phyloP scores from a whole-genome alignment of 2,888 invertebrate species.

The Temnothorax unifasciatus region DNA sequence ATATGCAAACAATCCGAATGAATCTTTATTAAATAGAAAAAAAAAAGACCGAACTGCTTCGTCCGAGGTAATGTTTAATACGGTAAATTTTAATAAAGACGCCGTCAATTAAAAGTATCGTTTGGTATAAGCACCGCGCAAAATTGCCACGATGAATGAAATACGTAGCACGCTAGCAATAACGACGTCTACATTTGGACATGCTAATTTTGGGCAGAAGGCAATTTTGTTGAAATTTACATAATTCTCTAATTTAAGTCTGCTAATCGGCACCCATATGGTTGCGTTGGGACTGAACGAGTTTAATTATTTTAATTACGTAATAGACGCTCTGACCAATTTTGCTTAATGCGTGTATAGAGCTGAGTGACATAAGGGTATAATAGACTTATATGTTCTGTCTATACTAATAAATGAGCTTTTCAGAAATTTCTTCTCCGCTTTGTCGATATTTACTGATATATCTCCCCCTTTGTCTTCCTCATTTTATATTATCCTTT shows the following conservation, averaged over 20 bases:
- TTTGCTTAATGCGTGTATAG: constrained; percentile 23
- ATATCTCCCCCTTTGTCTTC: background rate
- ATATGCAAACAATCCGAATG: background rate
- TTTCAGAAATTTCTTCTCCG: background rate
- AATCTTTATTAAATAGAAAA: background rate
- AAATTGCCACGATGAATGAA: constrained; percentile 32
- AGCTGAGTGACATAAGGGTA: background rate
- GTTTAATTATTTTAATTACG: constrained; percentile 57
- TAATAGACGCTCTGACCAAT: constrained; percentile 34
- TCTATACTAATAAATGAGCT: background rate
- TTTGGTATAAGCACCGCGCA: background rate
- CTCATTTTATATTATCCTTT: background rate
- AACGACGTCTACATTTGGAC: constrained; percentile 33
- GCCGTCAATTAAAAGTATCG: constrained; percentile 26
- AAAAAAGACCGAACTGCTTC: background rate
- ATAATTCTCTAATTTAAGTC: constrained; percentile 52
- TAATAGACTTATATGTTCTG: background rate
- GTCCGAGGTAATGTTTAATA: background rate
- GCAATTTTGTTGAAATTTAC: constrained; percentile 47
- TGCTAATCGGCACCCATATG: constrained; percentile 50
- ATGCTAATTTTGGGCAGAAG: constrained; percentile 28
- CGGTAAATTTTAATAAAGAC: constrained; percentile 11
- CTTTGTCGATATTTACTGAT: background rate
- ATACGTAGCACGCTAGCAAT: constrained; percentile 10
- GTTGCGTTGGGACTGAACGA: constrained; percentile 24